Base-by-base conservation (phyloP, 2,888 invertebrate genomes). In the Strigamia maritima region DNA sequence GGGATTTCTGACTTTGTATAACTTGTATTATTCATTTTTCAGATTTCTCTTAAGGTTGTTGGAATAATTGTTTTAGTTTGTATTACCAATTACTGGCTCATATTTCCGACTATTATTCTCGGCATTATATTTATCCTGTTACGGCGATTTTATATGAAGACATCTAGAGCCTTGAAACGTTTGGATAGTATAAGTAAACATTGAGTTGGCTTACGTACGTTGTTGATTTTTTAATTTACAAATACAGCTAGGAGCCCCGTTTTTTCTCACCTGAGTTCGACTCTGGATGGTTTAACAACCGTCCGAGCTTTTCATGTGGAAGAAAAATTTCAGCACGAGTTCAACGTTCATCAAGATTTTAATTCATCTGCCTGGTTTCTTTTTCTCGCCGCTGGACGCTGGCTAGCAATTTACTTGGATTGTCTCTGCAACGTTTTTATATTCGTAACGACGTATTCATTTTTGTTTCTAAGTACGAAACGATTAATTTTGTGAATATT, bases 401-500 rank as follows among this genome's bases (percentile, higher is more conserved):
- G 98, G 83, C 96, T 98, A 84, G 97, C 96, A 0, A 93, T 96
- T 84, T 94, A 94, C 90, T 87, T 98, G 83, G 98, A 99, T 85
- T 88, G 94, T 82, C 90, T 95, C 78, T 97, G 97, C 85, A 91
- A 94, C 0, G 81, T 93, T 7, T 98, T 96, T 86, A 94, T 98
- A 80, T 90, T 91, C 0, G 85, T 93, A 75, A 95, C 97, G 0
- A 94, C 96, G 0, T 88, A 94, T 83, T 93, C 94, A 83, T 94
- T 95, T 86, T 90, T 97, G 79, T 85, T 94, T 0, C 89, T 90
- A 40, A 88, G 83, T 49, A 84, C 86, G 87, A 82, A 84, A n/a
- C 16, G 22, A 49, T 22, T 24, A 49, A 88, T 81, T 8, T 16
- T n/a, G n/a, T 14, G 14, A 16, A 2, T 8, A 35, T 19, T 40